These are phyloP conservation scores for Geotrypetes seraphini DNA, from an alignment of 2,797 vertebrate genomes.

Conservation along the genomic window DNA sequence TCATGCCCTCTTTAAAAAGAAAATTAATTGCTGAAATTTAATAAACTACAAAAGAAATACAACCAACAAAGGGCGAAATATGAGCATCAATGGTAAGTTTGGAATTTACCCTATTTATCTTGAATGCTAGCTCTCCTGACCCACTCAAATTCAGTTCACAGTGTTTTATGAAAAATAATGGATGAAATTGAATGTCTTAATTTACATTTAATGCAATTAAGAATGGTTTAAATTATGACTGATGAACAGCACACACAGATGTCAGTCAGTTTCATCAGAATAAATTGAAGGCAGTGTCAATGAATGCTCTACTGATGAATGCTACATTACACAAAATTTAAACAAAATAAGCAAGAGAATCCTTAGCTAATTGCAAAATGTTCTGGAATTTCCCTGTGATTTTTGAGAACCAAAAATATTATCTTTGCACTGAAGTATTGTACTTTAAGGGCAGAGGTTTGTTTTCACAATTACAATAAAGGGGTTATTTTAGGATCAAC, in stretches of 20 bases:
- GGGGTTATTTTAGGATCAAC: too few species aligned
- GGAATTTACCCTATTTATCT: conserved; percentile 75
- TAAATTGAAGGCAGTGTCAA: conserved; percentile 68
- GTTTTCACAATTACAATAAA: conserved; percentile 18
- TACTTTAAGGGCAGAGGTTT: conserved; percentile 8
- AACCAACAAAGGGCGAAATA: conserved; percentile 62
- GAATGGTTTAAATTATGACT: conserved; percentile 94
- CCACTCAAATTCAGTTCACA: conserved; percentile 90
- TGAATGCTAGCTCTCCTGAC: conserved; percentile 75
- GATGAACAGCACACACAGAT: conserved; percentile 84
- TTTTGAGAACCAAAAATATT: conserved; percentile 14
- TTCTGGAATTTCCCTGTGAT: conserved; percentile 66
- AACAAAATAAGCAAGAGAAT: conserved; percentile 81
- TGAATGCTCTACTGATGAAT: conserved; percentile 70
- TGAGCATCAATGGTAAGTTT: conserved; percentile 63
- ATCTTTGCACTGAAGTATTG: conserved; percentile 24
- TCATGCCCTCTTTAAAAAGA: conserved; percentile 47
- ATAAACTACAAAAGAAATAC: conserved; percentile 55
- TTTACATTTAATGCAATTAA: conserved; percentile 98
- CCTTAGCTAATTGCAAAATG: conserved; percentile 70
- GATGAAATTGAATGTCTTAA: conserved; percentile 96
- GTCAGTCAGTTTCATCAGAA: conserved; percentile 86
- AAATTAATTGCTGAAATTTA: conserved; percentile 65
- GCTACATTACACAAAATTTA: conserved; percentile 78
- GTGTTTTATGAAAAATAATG: conserved; percentile 97